phyloP scores from a whole-genome alignment of 1,140 invertebrate genomes.

The Mactra quadrangularis region DNA sequence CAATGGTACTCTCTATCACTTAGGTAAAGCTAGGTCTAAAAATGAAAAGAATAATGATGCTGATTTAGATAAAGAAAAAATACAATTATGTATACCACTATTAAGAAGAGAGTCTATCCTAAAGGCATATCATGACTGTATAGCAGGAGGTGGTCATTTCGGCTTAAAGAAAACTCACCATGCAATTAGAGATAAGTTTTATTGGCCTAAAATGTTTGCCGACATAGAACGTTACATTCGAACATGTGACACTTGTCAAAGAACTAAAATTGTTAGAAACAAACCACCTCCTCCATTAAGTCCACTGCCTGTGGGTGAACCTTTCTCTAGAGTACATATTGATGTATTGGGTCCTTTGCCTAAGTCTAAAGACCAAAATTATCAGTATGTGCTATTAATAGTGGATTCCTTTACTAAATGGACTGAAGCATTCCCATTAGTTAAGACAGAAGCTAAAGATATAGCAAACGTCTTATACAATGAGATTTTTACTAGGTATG shows the following conservation, averaged over 20 bases:
- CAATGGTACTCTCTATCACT: slow-evolving; percentile 64
- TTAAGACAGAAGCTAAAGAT: slow-evolving; percentile 34
- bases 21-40: slow-evolving; percentile 56
- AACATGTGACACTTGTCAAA: slow-evolving; percentile 67
- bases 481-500: slow-evolving; percentile 63
- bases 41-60: background rate
- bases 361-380: slow-evolving; percentile 50
- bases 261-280: slow-evolving; percentile 48
- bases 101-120: slow-evolving; percentile 47
- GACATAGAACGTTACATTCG: slow-evolving; percentile 61
- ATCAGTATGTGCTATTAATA: slow-evolving; percentile 62
- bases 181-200: slow-evolving; percentile 65
- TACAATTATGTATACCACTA: slow-evolving; percentile 58
- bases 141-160: slow-evolving; percentile 64
- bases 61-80: slow-evolving; percentile 1
- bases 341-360: slow-evolving; percentile 67
- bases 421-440: slow-evolving; percentile 58
- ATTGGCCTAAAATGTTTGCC: slow-evolving; percentile 65
- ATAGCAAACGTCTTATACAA: slow-evolving; percentile 48
- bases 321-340: slow-evolving; percentile 63
- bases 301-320: slow-evolving; percentile 60
- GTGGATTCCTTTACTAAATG: slow-evolving; percentile 65
- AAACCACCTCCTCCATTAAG: slow-evolving; percentile 48
- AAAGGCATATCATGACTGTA: slow-evolving; percentile 64
- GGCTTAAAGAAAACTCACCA: slow-evolving; percentile 60